These are phyloP conservation scores for Holotrichia oblita DNA, from an alignment of 1,140 invertebrate species.

Conservation along the genomic window DNA sequence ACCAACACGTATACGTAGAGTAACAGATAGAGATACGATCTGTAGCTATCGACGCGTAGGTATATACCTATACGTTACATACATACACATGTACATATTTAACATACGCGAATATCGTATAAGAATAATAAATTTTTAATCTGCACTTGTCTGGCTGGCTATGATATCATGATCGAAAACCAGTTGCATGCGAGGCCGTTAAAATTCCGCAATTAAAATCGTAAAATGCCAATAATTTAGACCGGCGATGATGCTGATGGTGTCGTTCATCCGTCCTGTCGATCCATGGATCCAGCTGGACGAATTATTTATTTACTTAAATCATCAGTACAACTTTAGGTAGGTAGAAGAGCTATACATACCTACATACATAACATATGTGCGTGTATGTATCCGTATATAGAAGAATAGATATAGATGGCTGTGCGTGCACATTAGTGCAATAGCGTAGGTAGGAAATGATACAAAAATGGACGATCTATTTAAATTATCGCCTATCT, in stretches of 20 bases:
- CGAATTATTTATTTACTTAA: conserved; percentile 22
- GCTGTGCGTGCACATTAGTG: too few relatives aligned
- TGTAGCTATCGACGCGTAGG: too few relatives aligned
- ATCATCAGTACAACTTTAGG: neutral
- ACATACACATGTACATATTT: too few relatives aligned
- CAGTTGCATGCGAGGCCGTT: conserved; percentile 20
- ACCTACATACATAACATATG: neutral
- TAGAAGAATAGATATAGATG: neutral
- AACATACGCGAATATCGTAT: neutral
- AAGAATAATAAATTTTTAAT: conserved; percentile 8
- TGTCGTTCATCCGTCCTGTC: neutral
- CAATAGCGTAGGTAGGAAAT: too few relatives aligned
- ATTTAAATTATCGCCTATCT: too few relatives aligned
- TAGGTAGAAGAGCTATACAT: neutral
- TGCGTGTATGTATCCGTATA: neutral
- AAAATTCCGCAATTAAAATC: conserved; percentile 29
- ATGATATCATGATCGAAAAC: conserved; percentile 1
- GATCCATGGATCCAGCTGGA: neutral
- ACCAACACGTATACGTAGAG: too few relatives aligned
- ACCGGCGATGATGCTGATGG: too few relatives aligned
- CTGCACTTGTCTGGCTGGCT: neutral
- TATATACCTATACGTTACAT: too few relatives aligned
- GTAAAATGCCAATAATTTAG: conserved; percentile 20
- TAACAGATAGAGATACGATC: too few relatives aligned
- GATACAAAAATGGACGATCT: too few relatives aligned